Evolutionary conservation across 1,140 invertebrate species (phyloP).

Genomic region (Euwallacea similis): DNA sequence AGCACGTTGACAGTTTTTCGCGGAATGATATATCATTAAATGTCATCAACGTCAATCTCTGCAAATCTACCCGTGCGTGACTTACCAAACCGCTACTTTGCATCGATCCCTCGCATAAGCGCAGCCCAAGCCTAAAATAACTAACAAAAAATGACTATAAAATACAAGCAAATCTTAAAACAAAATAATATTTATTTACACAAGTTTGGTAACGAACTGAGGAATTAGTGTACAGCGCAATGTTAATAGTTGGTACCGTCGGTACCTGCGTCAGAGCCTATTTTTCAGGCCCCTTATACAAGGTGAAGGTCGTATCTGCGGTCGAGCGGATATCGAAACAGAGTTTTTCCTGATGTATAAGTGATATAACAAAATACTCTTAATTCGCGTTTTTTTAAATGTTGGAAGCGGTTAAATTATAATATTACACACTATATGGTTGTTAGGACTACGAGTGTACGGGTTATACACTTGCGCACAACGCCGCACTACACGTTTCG

Average conservation of each 20-base stretch:
- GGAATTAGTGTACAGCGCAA: conserved; percentile 1
- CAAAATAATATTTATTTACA: conserved; percentile 33
- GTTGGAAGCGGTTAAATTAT: conserved; percentile 29
- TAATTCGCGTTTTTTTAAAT: conserved; percentile 35
- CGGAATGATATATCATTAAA: too few relatives aligned
- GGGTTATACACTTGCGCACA: background rate
- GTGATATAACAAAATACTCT: conserved; percentile 37
- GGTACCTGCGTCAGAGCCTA: background rate
- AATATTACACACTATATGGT: conserved; percentile 36
- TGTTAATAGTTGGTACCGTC: background rate
- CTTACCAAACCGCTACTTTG: too few relatives aligned
- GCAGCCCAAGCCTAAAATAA: too few relatives aligned
- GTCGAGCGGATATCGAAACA: conserved; percentile 2
- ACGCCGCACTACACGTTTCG: background rate
- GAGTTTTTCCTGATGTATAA: conserved; percentile 29
- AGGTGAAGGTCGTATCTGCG: conserved; percentile 6
- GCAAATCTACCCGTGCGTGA: too few relatives aligned
- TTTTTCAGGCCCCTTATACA: background rate
- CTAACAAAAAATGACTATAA: too few relatives aligned
- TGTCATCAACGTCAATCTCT: too few relatives aligned
- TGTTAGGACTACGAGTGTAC: conserved; percentile 26
- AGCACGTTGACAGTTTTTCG: too few relatives aligned
- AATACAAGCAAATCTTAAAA: conserved; percentile 5
- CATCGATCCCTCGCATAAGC: too few relatives aligned
- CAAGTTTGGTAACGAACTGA: conserved; percentile 3